phyloP scores from a whole-genome alignment of 2,797 vertebrate genomes.

The Aselliscus stoliczkanus region DNA sequence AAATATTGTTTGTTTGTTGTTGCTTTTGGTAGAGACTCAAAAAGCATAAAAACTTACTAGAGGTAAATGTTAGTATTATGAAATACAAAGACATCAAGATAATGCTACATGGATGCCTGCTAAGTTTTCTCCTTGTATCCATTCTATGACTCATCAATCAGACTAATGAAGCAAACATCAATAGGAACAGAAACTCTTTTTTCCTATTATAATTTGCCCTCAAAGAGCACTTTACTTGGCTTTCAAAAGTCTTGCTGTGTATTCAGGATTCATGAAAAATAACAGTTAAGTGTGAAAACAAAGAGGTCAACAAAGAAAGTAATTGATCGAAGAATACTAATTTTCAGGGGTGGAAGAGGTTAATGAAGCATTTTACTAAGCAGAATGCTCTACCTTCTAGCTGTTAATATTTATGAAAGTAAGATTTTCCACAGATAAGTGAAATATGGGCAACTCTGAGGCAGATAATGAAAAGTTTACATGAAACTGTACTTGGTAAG shows the following conservation, averaged over 20 bases:
- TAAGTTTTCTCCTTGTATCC: not conserved
- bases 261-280: conserved; percentile 23
- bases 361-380: not conserved
- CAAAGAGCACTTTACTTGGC: not conserved
- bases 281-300: not conserved
- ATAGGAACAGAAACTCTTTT: not conserved
- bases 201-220: not conserved
- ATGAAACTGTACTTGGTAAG: not conserved
- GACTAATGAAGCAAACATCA: conserved; percentile 9
- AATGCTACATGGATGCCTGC: not conserved
- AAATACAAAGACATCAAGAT: not conserved
- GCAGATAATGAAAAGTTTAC: not conserved
- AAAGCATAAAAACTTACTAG: not conserved
- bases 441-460: conserved; percentile 1
- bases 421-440: not conserved
- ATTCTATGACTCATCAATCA: not conserved
- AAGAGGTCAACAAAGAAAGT: not conserved
- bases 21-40: not conserved
- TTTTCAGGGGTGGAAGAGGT: not conserved
- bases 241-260: not conserved
- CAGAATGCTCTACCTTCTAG: not conserved
- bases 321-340: not conserved
- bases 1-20: not conserved
- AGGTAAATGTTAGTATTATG: not conserved
- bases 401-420: not conserved